phyloP scores from a whole-genome alignment of 2,113 vertebrate species.

The Malurus elegans region DNA sequence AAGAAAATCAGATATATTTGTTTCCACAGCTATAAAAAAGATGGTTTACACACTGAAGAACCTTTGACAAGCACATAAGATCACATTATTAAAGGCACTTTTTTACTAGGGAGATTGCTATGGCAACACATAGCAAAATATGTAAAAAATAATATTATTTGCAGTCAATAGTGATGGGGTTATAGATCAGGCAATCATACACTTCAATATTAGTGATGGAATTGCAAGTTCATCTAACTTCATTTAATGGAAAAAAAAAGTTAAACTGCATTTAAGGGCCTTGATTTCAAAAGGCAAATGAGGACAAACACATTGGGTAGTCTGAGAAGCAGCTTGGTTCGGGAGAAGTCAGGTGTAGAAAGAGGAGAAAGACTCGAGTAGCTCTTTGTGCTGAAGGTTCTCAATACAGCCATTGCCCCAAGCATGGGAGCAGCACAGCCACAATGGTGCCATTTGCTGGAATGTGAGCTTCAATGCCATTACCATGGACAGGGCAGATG shows the following conservation, averaged over 20 bases:
- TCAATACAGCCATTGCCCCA: background rate
- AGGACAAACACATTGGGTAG: rapidly evolving
- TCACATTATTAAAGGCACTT: background rate
- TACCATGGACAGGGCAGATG: background rate
- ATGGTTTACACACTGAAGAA: background rate
- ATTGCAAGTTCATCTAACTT: background rate
- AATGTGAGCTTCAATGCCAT: background rate
- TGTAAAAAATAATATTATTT: background rate
- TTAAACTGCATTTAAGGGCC: background rate
- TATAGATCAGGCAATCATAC: background rate
- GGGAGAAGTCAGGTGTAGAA: background rate
- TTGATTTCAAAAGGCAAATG: background rate
- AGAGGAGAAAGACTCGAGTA: background rate
- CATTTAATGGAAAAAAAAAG: background rate
- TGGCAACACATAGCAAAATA: background rate
- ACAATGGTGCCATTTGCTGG: background rate
- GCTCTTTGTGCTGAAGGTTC: background rate
- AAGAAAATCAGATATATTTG: background rate
- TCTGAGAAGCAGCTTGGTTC: background rate
- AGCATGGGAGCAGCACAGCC: background rate
- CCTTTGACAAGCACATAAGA: background rate
- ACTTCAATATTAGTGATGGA: background rate
- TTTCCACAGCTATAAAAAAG: background rate
- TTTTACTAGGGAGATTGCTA: background rate
- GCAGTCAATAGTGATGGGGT: background rate